Conservation (phyloP, 2,113 vertebrate species). For the Daphoenositta chrysoptera region DNA sequence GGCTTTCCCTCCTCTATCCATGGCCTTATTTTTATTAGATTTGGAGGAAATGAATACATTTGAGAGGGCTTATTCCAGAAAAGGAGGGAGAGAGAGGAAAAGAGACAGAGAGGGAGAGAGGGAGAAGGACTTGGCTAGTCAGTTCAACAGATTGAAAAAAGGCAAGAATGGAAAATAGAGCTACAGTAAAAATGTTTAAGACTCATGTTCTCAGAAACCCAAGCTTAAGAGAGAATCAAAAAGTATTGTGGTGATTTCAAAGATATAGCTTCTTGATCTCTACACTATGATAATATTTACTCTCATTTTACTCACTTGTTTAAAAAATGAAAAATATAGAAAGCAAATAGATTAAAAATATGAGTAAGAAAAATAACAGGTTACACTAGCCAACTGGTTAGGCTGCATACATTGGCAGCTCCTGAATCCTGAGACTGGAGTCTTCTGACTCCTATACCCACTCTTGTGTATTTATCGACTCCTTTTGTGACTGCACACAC, state of each 20-base stretch:
- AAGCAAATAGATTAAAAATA: neutral
- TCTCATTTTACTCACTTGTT: neutral
- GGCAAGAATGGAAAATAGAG: neutral
- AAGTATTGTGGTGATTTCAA: neutral
- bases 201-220: neutral
- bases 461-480: neutral
- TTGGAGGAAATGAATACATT: neutral
- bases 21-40: neutral
- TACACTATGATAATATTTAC: neutral
- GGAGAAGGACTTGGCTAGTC: neutral
- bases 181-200: neutral
- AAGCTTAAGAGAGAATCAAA: neutral
- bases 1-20: neutral
- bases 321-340: neutral
- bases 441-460: neutral
- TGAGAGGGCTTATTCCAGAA: neutral
- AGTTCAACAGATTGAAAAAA: neutral
- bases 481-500: neutral
- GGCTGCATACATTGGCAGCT: neutral
- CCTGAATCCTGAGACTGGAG: neutral
- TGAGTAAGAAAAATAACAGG: neutral
- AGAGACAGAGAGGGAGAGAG: fast-evolving
- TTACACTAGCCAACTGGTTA: neutral
- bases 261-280: neutral
- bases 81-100: fast-evolving